phyloP scores from a whole-genome alignment of 2,113 vertebrate species.

The Scolopax mira region DNA sequence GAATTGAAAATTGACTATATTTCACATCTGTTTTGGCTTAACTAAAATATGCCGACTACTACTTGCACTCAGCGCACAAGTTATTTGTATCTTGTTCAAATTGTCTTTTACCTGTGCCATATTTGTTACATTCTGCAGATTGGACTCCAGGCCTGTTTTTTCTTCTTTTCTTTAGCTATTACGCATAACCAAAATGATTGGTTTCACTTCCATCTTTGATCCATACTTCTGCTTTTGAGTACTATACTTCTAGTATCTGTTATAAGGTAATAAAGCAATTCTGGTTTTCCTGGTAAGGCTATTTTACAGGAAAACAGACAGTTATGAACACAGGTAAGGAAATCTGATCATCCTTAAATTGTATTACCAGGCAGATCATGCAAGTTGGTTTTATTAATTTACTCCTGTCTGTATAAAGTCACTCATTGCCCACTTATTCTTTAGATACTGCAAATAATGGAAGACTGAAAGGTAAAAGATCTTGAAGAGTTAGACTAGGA shows the following conservation, averaged over 20 bases:
- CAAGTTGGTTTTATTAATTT: background rate
- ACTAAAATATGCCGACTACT: background rate
- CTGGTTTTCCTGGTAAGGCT: background rate
- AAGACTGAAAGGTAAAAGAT: background rate
- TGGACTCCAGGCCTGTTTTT: background rate
- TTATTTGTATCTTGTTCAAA: background rate
- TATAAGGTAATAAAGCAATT: background rate
- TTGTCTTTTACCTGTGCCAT: background rate
- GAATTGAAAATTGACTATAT: background rate
- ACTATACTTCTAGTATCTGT: background rate
- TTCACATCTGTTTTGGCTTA: constrained; percentile 23
- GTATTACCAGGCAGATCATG: background rate
- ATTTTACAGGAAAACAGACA: background rate
- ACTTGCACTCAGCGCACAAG: background rate
- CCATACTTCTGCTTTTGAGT: background rate
- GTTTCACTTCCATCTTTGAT: background rate
- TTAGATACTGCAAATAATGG: background rate
- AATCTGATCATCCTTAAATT: background rate
- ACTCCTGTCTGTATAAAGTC: background rate
- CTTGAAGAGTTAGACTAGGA: background rate
- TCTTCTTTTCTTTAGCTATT: background rate
- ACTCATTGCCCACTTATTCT: background rate
- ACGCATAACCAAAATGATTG: background rate
- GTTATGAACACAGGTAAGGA: background rate
- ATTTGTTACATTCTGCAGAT: background rate